Evolutionary conservation across 2,797 vertebrate genomes (phyloP).

Genomic region (Thaleichthys pacificus): DNA sequence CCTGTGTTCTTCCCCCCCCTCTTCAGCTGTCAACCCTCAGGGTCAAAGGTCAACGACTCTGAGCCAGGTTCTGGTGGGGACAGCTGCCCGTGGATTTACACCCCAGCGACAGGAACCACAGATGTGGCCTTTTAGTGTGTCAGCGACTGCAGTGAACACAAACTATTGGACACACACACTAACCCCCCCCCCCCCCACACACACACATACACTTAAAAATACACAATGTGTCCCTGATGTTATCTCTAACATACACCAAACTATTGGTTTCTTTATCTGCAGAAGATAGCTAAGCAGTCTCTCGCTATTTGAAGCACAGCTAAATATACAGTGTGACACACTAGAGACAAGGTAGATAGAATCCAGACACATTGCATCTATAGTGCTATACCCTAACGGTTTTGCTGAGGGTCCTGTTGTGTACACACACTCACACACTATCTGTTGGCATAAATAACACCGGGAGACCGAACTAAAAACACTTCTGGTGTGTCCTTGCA

Average conservation of each 20-base stretch:
- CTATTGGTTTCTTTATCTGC: constrained; percentile 23
- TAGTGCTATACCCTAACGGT: constrained; percentile 42
- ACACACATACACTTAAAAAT: not conserved
- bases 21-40: constrained; percentile 65
- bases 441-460: too few species aligned
- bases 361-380: constrained; percentile 58
- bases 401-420: not conserved
- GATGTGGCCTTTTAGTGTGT: constrained; percentile 55
- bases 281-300: constrained; percentile 49
- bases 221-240: not conserved
- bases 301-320: constrained; percentile 56
- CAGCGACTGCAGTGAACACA: constrained; percentile 21
- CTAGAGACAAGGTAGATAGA: constrained; percentile 65
- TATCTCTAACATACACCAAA: not conserved
- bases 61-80: constrained; percentile 72
- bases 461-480: constrained; percentile 46
- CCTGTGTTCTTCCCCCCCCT: constrained; percentile 48
- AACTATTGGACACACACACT: constrained; percentile 13
- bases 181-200: constrained; percentile 2
- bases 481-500: constrained; percentile 52
- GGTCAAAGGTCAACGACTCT: constrained; percentile 66
- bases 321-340: constrained; percentile 77
- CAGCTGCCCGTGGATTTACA: constrained; percentile 71
- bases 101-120: constrained; percentile 50
- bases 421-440: constrained; percentile 14